These are phyloP conservation scores for Mycetomoellerius zeteki DNA, from an alignment of 1,140 invertebrate genomes.

Conservation along the genomic window DNA sequence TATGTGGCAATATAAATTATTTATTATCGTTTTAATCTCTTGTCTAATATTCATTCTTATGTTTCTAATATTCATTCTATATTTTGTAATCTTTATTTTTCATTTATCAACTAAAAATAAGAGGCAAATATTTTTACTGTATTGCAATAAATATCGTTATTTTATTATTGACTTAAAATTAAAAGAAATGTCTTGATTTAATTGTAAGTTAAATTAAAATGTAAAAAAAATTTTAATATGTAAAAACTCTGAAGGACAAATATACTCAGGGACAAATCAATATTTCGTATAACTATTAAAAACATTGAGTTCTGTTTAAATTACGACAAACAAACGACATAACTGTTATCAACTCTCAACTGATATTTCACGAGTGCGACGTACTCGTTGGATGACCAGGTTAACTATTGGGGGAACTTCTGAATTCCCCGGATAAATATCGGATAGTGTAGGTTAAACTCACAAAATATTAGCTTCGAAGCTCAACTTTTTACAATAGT, in stretches of 20 bases:
- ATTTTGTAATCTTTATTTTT: neutral
- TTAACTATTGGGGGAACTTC: conserved; percentile 47
- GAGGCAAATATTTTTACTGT: neutral
- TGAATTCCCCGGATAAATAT: conserved; percentile 55
- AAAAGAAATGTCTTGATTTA: neutral
- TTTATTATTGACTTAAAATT: neutral
- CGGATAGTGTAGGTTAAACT: conserved; percentile 26
- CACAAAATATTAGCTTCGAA: conserved; percentile 40
- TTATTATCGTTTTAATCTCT: neutral
- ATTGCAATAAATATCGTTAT: neutral
- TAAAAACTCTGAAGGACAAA: neutral
- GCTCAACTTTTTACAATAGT: conserved; percentile 36
- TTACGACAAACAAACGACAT: conserved; percentile 17
- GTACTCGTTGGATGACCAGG: conserved; percentile 28
- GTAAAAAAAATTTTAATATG: neutral
- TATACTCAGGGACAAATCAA: neutral
- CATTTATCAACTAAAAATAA: neutral
- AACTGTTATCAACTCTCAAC: conserved; percentile 29
- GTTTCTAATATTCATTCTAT: no score
- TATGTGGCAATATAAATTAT: neutral
- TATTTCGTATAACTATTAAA: conserved; percentile 1
- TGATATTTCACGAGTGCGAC: conserved; percentile 36
- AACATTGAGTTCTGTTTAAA: conserved; percentile 40
- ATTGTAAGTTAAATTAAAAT: conserved; percentile 9
- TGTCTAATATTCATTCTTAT: neutral